These are phyloP conservation scores for Psilopsiagon aurifrons DNA, from an alignment of 2,113 vertebrate species.

Conservation along the genomic window DNA sequence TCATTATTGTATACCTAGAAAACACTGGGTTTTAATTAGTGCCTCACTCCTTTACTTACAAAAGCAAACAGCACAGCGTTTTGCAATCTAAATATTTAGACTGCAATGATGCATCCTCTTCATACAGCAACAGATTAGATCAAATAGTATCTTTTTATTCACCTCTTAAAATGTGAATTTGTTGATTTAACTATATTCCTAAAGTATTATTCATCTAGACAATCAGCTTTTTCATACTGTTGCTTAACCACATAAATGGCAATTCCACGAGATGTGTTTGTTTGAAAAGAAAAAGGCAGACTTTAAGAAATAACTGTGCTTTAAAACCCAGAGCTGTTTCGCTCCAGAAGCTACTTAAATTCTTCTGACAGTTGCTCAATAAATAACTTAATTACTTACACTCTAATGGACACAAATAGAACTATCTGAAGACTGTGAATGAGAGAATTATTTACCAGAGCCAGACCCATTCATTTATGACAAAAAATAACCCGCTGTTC, in stretches of 20 bases:
- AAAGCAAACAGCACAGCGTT: not conserved
- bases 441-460: slow-evolving; percentile 14
- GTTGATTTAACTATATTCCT: not conserved
- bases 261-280: not conserved
- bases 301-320: not conserved
- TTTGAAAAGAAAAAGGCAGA: not conserved
- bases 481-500: slow-evolving; percentile 6
- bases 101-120: not conserved
- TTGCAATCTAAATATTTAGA: not conserved
- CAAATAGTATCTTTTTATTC: not conserved
- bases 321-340: not conserved
- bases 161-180: not conserved
- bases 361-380: slow-evolving; percentile 46
- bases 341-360: slow-evolving; percentile 8
- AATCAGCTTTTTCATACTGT: not conserved
- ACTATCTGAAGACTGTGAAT: slow-evolving; percentile 29
- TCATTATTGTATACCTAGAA: not conserved
- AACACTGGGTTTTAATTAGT: not conserved
- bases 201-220: not conserved
- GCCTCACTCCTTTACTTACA: not conserved
- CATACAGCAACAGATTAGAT: not conserved
- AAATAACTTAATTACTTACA: slow-evolving; percentile 65
- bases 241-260: not conserved
- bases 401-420: slow-evolving; percentile 37
- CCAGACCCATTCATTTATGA: not conserved